Evolutionary conservation across 2,888 invertebrate genomes (phyloP).

Genomic region (Synergus laeviventris): DNA sequence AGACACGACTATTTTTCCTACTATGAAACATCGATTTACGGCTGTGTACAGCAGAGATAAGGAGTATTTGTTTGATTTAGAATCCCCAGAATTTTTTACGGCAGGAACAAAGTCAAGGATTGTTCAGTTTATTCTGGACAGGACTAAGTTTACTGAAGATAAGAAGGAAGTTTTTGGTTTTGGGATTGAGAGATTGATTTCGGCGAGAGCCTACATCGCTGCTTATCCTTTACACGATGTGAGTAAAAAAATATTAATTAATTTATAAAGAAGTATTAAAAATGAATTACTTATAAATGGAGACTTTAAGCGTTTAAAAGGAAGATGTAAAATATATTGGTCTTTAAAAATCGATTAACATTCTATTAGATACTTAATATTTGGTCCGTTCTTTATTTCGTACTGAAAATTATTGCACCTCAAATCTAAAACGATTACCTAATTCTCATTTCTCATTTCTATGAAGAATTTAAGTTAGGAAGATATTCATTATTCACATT

Average conservation of each 20-base stretch:
- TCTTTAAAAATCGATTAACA: neutral
- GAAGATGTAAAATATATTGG: neutral
- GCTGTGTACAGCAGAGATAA: conserved; percentile 94
- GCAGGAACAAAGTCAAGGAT: conserved; percentile 91
- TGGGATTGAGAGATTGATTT: conserved; percentile 87
- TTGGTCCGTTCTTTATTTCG: neutral
- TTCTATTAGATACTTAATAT: neutral
- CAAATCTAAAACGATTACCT: neutral
- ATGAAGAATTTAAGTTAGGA: neutral
- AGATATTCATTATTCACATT: conserved; percentile 1
- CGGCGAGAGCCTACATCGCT: conserved; percentile 85
- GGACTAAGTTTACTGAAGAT: conserved; percentile 87
- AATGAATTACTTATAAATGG: too few species aligned
- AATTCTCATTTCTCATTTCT: neutral
- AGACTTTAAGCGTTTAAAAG: neutral
- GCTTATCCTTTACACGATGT: conserved; percentile 94
- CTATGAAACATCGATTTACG: conserved; percentile 87
- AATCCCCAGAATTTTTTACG: conserved; percentile 89
- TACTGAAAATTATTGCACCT: neutral
- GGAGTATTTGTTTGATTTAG: conserved; percentile 93
- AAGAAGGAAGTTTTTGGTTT: conserved; percentile 85
- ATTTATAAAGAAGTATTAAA: too few species aligned
- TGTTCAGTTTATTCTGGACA: conserved; percentile 93
- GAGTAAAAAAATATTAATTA: conserved; percentile 68
- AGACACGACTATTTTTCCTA: conserved; percentile 85